Conservation (phyloP, 2,797 vertebrate species). For the Falco naumanni region DNA sequence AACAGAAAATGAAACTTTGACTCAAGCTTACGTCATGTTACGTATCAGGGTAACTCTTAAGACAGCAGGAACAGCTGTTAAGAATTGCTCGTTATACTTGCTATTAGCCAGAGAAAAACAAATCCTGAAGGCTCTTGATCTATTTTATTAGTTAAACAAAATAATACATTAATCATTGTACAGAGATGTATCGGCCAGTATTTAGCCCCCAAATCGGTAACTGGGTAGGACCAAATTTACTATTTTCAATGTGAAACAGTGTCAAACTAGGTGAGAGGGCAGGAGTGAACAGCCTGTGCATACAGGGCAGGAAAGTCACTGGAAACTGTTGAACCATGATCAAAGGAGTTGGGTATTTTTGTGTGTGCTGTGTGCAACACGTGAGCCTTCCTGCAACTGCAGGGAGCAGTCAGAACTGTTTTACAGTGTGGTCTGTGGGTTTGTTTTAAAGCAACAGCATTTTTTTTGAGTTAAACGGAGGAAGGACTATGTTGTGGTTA, state of each 20-base stretch:
- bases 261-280: background rate
- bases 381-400: background rate
- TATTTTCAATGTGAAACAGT: background rate
- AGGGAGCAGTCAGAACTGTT: background rate
- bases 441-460: conserved; percentile 11
- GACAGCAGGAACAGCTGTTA: background rate
- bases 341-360: background rate
- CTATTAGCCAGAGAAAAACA: background rate
- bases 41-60: background rate
- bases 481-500: background rate
- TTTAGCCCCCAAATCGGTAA: background rate
- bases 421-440: background rate
- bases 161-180: background rate
- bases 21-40: background rate
- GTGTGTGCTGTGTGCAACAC: background rate
- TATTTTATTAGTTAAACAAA: background rate
- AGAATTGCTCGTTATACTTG: background rate
- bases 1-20: background rate
- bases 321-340: background rate
- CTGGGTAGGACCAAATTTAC: background rate
- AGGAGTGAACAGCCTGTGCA: background rate
- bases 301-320: background rate
- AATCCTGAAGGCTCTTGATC: background rate
- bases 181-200: background rate
- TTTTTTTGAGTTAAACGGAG: background rate